Conservation (phyloP, 2,888 invertebrate genomes). For the Graphium colonna region DNA sequence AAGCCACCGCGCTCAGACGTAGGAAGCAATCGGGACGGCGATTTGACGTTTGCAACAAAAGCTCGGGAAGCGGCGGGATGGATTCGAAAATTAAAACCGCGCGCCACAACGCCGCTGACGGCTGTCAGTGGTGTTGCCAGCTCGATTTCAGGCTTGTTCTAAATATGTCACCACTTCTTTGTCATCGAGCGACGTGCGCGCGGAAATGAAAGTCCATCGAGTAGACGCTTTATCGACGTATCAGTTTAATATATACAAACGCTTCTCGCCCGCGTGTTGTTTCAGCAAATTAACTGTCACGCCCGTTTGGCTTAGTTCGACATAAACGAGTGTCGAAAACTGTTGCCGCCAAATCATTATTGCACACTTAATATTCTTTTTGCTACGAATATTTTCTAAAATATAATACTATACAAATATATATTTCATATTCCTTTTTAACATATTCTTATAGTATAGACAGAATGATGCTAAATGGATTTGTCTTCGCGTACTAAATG, state of each 20-base stretch:
- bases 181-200: conserved; percentile 71
- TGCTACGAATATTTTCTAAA: background rate
- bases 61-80: conserved; percentile 59
- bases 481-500: background rate
- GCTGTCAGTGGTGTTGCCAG: conserved; percentile 54
- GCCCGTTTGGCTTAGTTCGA: conserved; percentile 1
- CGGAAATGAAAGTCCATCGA: conserved; percentile 78
- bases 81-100: conserved; percentile 78
- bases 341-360: background rate
- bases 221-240: conserved; percentile 63
- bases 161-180: conserved; percentile 79
- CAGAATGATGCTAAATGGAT: background rate
- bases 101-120: conserved; percentile 65
- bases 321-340: background rate
- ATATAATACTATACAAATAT: too few species aligned
- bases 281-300: conserved; percentile 43
- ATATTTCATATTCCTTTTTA: background rate
- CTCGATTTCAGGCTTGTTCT: conserved; percentile 79
- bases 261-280: conserved; percentile 31
- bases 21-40: conserved; percentile 62
- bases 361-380: background rate
- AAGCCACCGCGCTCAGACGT: conserved; percentile 29
- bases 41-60: conserved; percentile 63
- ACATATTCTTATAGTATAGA: background rate
- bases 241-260: conserved; percentile 55